Evolutionary conservation across 2,113 vertebrate species (phyloP).

Genomic region (Amphiprion ocellaris): DNA sequence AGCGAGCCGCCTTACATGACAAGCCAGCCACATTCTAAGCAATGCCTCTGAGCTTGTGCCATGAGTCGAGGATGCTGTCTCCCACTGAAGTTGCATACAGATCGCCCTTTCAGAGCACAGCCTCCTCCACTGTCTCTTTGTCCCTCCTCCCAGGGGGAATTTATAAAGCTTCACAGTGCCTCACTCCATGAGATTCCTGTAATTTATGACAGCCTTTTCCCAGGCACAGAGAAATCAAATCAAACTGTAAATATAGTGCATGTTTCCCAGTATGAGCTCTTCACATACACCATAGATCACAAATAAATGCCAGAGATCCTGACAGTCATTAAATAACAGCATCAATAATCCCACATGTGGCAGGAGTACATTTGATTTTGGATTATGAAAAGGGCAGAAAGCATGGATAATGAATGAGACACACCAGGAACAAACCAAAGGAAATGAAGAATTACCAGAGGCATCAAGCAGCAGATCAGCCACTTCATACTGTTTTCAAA

Average conservation of each 20-base stretch:
- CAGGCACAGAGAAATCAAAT: conserved; percentile 75
- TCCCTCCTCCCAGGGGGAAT: conserved; percentile 60
- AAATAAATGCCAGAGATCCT: conserved; percentile 69
- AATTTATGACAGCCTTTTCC: conserved; percentile 75
- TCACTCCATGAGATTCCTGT: conserved; percentile 65
- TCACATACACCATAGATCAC: conserved; percentile 62
- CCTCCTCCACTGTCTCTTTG: conserved; percentile 53
- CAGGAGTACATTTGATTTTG: conserved; percentile 69
- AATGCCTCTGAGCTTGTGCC: conserved; percentile 68
- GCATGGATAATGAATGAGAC: conserved; percentile 58
- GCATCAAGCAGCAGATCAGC: conserved; percentile 18
- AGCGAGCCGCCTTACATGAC: conserved; percentile 52
- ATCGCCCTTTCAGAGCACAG: conserved; percentile 61
- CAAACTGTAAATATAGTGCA: conserved; percentile 76
- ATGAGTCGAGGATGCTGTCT: conserved; percentile 65
- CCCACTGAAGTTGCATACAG: conserved; percentile 69
- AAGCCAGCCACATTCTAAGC: conserved; percentile 59
- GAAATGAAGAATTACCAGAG: conserved; percentile 47
- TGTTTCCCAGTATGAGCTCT: conserved; percentile 72
- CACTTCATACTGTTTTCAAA: conserved; percentile 22
- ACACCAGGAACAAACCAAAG: conserved; percentile 32
- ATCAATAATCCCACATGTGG: conserved; percentile 76
- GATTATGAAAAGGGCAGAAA: conserved; percentile 68
- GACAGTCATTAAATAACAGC: conserved; percentile 77
- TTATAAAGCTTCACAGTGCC: conserved; percentile 63